These are phyloP conservation scores for Condylura cristata DNA, from an alignment of 2,113 vertebrate species.

Conservation along the genomic window DNA sequence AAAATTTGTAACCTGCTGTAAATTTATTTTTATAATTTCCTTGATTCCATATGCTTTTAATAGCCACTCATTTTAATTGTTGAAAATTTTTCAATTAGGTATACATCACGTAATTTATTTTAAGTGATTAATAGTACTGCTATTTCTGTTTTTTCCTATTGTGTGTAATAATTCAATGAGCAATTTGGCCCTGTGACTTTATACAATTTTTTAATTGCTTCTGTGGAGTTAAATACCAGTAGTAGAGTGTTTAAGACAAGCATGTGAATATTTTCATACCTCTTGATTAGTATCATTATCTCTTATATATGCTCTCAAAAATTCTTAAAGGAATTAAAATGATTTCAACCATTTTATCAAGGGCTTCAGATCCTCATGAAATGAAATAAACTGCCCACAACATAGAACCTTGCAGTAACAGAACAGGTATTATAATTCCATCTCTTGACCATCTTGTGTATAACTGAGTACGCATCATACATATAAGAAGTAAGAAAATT, in stretches of 20 bases:
- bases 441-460: not conserved
- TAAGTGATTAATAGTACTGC: slow-evolving; percentile 2
- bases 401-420: not conserved
- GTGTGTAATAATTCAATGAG: not conserved
- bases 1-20: not conserved
- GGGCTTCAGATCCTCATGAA: slow-evolving; percentile 3
- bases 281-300: slow-evolving; percentile 33
- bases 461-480: not conserved
- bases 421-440: not conserved
- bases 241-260: not conserved
- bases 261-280: not conserved
- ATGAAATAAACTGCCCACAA: not conserved
- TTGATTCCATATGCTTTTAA: not conserved
- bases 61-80: slow-evolving; percentile 17
- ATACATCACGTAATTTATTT: slow-evolving; percentile 2
- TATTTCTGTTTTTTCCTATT: not conserved
- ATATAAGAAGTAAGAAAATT: not conserved
- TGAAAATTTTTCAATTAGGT: slow-evolving; percentile 35
- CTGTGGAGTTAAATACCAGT: not conserved
- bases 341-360: slow-evolving; percentile 2
- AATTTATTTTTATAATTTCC: not conserved
- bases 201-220: slow-evolving; percentile 10
- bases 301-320: slow-evolving; percentile 13
- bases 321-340: not conserved
- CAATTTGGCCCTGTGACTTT: not conserved